Base-by-base conservation (phyloP, 1,140 invertebrate genomes). In the Drosophila pruinosa region DNA sequence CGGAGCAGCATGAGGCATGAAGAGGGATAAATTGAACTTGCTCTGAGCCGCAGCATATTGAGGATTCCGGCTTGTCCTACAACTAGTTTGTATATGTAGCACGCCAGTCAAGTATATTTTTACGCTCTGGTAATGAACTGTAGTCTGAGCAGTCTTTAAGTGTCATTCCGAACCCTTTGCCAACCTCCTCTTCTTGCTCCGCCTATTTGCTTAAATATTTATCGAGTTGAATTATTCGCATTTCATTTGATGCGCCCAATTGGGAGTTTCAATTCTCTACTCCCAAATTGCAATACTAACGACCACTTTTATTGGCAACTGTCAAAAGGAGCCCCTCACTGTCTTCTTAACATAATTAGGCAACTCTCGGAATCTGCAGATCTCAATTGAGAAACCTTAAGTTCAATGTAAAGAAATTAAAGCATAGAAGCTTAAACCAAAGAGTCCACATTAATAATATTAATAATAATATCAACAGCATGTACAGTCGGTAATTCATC, bases 21-120 rank as follows among this genome's bases (percentile, higher is more conserved):
- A 21, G 31, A 1, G 28, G 10, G 22, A 12, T 6, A 17, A 21
- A 10, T 21, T 31, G n/a, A 48, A 48, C 28, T 59, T 48, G 56
- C n/a, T 34, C 50, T 38, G 26, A 17, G 10, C 26, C 31, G 57
- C n/a, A 47, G 19, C 57, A 61, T 61, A 61, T 61, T 61, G 57
- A 24, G 28, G 4, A 58, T 12, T 54, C 21, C 31, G 17, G 6
- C 15, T 38, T 54, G 50, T 38, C 26, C 24, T 17, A 38, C 19
- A 17, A 19, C 36, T 57, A 34, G 39, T 56, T 56, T 54, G 34
- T 39, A n/a, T 34, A 34, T 34, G 31, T 34, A 19, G n/a, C 28
- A 10, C 3, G 8, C 7, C 3, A 31, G 2, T 31, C 3, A 52
- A 53, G 52, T 31, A 39, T 39, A 39, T 56, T 26, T 24, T 26